Evolutionary conservation across 2,113 vertebrate species (phyloP).

Genomic region (Nothobranchius kuhntae): DNA sequence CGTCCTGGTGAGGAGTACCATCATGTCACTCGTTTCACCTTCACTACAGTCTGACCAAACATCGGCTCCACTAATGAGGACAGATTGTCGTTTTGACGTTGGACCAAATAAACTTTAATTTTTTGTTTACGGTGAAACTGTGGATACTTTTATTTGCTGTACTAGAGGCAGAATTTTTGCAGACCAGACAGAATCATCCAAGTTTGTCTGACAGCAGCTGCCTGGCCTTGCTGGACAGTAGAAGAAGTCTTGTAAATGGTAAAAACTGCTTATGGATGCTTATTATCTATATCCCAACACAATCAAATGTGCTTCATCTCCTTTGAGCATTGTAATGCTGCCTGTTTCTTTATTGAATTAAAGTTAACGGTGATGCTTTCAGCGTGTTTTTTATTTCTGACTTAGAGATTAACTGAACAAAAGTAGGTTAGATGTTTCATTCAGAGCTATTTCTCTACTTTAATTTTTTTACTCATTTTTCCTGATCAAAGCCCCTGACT

Average conservation of each 20-base stretch:
- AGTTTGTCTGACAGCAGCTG: not conserved
- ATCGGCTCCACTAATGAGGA: not conserved
- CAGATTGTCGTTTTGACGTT: not conserved
- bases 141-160: not conserved
- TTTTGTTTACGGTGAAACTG: not conserved
- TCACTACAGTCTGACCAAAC: conserved; percentile 72
- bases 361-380: not conserved
- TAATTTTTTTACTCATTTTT: too few species aligned
- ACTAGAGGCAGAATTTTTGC: not conserved
- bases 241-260: too few species aligned
- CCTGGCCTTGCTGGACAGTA: too few species aligned
- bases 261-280: too few species aligned
- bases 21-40: conserved; percentile 84
- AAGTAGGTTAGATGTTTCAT: too few species aligned
- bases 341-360: not conserved
- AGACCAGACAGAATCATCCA: not conserved
- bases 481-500: too few species aligned
- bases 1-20: conserved; percentile 83
- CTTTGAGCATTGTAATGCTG: not conserved
- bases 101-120: not conserved
- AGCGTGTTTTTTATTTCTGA: not conserved
- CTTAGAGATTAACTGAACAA: too few species aligned
- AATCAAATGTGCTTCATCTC: not conserved
- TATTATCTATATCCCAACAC: too few species aligned
- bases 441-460: too few species aligned